Evolutionary conservation across 2,113 vertebrate species (phyloP).

Genomic region (cat (Felis catus)): DNA sequence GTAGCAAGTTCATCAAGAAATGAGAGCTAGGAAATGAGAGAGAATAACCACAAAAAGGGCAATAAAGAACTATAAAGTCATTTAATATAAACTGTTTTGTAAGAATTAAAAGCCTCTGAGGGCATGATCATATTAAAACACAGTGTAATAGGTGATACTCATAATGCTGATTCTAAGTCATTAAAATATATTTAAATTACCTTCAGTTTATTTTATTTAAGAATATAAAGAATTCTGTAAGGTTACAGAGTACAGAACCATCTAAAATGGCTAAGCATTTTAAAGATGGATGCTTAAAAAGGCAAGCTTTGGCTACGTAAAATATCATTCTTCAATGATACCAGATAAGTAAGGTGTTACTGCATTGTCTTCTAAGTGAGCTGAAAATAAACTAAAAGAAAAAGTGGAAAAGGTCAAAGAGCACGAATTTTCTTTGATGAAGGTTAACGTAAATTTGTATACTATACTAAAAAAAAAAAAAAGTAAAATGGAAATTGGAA

Average conservation of each 20-base stretch:
- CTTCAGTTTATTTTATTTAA: conserved; percentile 37
- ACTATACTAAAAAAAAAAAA: conserved; percentile 13
- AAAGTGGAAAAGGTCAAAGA: conserved; percentile 58
- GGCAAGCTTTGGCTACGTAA: conserved; percentile 36
- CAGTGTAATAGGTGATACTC: neutral
- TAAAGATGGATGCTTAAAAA: conserved; percentile 56
- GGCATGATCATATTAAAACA: conserved; percentile 46
- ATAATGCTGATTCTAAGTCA: conserved; percentile 27
- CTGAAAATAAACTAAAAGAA: conserved; percentile 64
- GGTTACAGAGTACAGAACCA: neutral
- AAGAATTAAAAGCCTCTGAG: conserved; percentile 48
- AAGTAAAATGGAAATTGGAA: conserved; percentile 51
- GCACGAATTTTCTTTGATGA: conserved; percentile 48
- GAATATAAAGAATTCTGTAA: conserved; percentile 39
- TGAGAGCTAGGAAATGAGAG: conserved; percentile 67
- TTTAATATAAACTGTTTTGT: conserved; percentile 40
- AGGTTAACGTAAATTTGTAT: conserved; percentile 64
- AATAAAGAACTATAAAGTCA: conserved; percentile 40
- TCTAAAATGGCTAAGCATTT: conserved; percentile 45
- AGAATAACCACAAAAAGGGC: conserved; percentile 47
- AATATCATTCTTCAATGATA: conserved; percentile 54
- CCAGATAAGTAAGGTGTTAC: conserved; percentile 72
- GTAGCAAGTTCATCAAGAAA: conserved; percentile 69
- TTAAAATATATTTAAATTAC: conserved; percentile 36
- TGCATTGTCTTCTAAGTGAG: conserved; percentile 60